Evolutionary conservation across 2,888 invertebrate species (phyloP), one percentile per base, ranked within the genome.

Genomic region (Ametastegia equiseti): DNA sequence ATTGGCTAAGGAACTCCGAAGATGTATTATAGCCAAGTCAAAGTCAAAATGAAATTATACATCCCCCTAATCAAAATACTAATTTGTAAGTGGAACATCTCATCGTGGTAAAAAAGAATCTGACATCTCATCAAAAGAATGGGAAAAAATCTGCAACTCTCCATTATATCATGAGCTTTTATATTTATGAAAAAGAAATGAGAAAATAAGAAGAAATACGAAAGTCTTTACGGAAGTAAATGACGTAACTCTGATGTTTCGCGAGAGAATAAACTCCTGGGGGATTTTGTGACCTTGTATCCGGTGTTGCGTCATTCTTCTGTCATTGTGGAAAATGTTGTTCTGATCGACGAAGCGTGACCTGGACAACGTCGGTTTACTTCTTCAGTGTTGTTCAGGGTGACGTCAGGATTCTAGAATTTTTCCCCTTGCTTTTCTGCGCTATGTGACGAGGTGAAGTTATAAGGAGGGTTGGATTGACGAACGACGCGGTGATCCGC

Each of bases 261-360:
- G 71, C 27, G 71, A 30, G 23, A 27, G 71, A 45, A 36, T 67
- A 39, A 65, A 23, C 30, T 39, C 71, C 15, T 47, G 9, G 54
- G 75, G 75, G 78, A 78, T 78, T 30, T 11, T 57, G 60, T 39
- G 78, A 78, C 78, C 60, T 78, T 42, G 54, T 13, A 75, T 75
- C 75, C 54, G 75, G n/a, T 15, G 54, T 75, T 75, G 50, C 75
- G 75, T 75, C 50, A 75, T 30, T 9, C 39, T 36, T 33, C 33
- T 7, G 42, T 9, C 30, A 69, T 13, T 7, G 27, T 7, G 27
- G 30, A 6, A 23, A 42, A 23, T 27, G 7, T 33, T 13, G 75
- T 23, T 39, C 27, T 23, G 60, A 42, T 27, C 60, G 60, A 13
- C 78, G 78, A 63, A 60, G 42, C 78, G 78, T 78, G 78, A 78